Conservation (phyloP, 23 tunicate species). For the Oikopleura dioica region DNA sequence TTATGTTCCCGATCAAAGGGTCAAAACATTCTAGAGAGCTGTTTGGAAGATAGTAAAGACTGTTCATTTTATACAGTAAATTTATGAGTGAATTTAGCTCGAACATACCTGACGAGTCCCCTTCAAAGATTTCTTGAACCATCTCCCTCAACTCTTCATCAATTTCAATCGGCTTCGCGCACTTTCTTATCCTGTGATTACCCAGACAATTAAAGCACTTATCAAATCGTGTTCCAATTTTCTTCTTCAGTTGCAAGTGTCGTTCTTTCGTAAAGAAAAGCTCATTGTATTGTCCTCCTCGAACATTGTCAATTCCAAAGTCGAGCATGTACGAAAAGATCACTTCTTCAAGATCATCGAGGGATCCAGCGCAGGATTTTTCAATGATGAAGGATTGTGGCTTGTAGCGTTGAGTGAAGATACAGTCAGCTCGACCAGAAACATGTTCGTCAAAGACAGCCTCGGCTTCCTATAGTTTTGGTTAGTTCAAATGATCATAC, state of each 20-base stretch:
- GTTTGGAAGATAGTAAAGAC: no score
- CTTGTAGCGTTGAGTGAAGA: neutral
- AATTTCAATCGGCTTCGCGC: neutral
- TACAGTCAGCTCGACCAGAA: neutral
- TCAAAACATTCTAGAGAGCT: no score
- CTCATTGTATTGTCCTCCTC: neutral
- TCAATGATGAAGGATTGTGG: neutral
- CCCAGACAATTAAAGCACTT: conserved; percentile 9
- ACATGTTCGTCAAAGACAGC: neutral
- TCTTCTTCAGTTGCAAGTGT: neutral
- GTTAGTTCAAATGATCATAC: no score
- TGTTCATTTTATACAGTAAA: no score
- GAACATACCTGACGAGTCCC: conserved; percentile 1
- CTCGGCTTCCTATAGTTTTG: no score
- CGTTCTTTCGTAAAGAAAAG: neutral
- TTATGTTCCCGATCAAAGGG: no score
- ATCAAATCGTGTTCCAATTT: neutral
- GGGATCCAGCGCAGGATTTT: neutral
- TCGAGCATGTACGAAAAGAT: conserved; percentile 11
- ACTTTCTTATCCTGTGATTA: neutral
- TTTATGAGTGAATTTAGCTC: no score
- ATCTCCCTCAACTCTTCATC: neutral
- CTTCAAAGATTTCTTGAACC: neutral
- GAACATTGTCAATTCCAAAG: neutral
- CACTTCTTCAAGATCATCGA: neutral